Conservation (phyloP, 2,113 vertebrate species). For the Archocentrus centrarchus region DNA sequence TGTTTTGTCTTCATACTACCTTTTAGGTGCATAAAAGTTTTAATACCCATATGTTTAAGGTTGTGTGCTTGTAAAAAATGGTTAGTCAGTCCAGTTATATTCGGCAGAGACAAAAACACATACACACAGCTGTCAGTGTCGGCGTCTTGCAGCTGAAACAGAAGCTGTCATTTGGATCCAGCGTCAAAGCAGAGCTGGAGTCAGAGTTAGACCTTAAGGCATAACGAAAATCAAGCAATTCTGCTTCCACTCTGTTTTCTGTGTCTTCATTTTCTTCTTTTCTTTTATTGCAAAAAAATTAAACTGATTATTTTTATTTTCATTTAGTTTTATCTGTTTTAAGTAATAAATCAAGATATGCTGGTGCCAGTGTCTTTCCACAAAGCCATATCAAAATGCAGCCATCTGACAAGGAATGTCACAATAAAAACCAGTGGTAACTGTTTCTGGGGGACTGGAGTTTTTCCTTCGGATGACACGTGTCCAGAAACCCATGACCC, state of each 20-base stretch:
- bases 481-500: slow-evolving; percentile 46
- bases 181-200: slow-evolving; percentile 55
- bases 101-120: slow-evolving; percentile 3
- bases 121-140: slow-evolving; percentile 44
- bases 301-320: not conserved
- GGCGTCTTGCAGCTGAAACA: slow-evolving; percentile 53
- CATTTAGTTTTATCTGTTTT: not conserved
- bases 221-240: slow-evolving; percentile 40
- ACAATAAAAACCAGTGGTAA: slow-evolving; percentile 25
- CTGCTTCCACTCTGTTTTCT: not conserved
- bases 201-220: slow-evolving; percentile 53
- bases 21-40: not conserved
- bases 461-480: slow-evolving; percentile 48
- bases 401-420: slow-evolving; percentile 13
- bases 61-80: not conserved
- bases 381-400: not conserved
- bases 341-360: not conserved
- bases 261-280: slow-evolving; percentile 8
- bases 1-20: not conserved
- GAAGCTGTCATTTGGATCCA: slow-evolving; percentile 58
- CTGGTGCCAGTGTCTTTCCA: slow-evolving; percentile 14
- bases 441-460: slow-evolving; percentile 42
- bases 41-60: not conserved
- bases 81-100: slow-evolving; percentile 30
- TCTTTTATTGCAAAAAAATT: not conserved